Evolutionary conservation across 2,797 vertebrate species (phyloP).

Genomic region (Sebastes diploproa): DNA sequence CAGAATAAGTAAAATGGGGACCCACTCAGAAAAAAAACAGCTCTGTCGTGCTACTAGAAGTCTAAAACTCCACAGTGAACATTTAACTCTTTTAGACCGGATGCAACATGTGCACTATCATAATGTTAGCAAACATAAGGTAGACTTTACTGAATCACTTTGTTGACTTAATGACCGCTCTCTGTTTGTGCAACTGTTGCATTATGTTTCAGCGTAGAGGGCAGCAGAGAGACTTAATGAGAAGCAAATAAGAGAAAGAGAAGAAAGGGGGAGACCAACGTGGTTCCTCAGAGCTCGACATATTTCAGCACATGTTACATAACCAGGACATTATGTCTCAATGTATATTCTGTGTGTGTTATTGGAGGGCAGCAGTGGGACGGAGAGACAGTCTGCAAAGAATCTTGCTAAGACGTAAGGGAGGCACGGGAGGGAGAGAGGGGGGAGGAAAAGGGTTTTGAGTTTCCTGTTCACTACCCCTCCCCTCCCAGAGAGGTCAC

Average conservation of each 20-base stretch:
- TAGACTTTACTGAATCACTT: not conserved
- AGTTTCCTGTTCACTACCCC: conserved; percentile 57
- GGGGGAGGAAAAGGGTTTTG: conserved; percentile 38
- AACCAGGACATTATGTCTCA: conserved; percentile 51
- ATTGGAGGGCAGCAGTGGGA: not conserved
- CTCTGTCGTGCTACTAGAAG: too few species aligned
- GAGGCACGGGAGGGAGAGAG: conserved; percentile 7
- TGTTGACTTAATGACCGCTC: not conserved
- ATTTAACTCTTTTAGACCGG: too few species aligned
- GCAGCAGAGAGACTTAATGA: conserved; percentile 18
- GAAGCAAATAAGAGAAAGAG: not conserved
- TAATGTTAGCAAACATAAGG: not conserved
- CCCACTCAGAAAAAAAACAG: too few species aligned
- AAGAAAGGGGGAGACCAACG: conserved; percentile 4
- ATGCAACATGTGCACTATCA: too few species aligned
- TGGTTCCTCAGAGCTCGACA: not conserved
- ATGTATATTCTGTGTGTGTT: conserved; percentile 15
- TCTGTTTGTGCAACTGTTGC: not conserved
- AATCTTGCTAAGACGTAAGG: not conserved
- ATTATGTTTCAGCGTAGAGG: not conserved
- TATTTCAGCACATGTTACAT: conserved; percentile 31
- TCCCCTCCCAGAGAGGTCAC: conserved; percentile 29
- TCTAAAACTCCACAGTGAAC: not conserved
- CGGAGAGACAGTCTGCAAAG: conserved; percentile 14
- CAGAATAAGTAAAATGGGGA: too few species aligned